Conservation (phyloP, 2,113 vertebrate genomes). For the Saguinus midas region DNA sequence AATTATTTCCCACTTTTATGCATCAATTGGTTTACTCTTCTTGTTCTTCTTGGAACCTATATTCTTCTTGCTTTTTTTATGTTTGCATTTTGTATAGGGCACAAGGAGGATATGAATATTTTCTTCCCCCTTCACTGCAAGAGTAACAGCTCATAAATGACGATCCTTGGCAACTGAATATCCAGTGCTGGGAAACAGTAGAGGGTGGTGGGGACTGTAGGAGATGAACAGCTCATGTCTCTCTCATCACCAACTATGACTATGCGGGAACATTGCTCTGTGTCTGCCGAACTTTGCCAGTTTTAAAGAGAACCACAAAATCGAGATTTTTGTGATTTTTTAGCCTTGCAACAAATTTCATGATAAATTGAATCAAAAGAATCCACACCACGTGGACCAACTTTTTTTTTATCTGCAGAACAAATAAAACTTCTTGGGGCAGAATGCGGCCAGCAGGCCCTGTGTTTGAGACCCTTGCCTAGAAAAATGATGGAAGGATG, state of each 20-base stretch:
- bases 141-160: neutral
- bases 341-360: neutral
- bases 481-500: neutral
- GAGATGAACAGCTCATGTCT: accelerated
- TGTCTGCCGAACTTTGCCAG: accelerated
- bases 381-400: too few relatives aligned
- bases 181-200: accelerated
- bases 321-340: neutral
- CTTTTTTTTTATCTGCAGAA: neutral
- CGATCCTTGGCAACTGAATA: accelerated
- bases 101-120: neutral
- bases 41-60: neutral
- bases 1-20: neutral
- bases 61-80: neutral
- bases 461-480: neutral
- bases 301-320: neutral
- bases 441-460: accelerated
- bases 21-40: neutral
- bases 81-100: neutral
- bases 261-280: accelerated
- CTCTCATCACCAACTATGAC: too few relatives aligned
- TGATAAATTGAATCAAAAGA: neutral
- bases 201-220: accelerated
- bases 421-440: neutral
- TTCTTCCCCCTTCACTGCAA: neutral